Conservation (phyloP, 2,797 vertebrate genomes). For the Parauchenoglanis punctatus region DNA sequence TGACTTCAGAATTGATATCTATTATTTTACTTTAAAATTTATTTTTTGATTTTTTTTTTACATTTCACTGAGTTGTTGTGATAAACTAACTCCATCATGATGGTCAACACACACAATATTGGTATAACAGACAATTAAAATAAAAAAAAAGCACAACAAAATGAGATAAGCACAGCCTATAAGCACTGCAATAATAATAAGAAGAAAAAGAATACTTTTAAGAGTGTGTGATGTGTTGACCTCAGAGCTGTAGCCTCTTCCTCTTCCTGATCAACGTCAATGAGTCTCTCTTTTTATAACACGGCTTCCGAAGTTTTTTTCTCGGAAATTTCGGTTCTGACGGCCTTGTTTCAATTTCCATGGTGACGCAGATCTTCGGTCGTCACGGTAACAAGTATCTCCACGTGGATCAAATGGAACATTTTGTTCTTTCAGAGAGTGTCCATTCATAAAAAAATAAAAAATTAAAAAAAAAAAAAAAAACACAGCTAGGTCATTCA, state of each 20-base stretch:
- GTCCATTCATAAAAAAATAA: slow-evolving; percentile 32
- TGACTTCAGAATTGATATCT: too few relatives aligned
- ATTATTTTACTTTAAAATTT: too few relatives aligned
- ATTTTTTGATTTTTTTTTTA: too few relatives aligned
- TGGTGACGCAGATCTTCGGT: slow-evolving; percentile 56
- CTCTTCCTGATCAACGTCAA: background rate
- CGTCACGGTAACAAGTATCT: slow-evolving; percentile 60
- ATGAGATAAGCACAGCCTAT: background rate
- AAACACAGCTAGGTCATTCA: slow-evolving; percentile 42
- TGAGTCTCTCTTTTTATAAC: background rate
- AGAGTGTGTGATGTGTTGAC: background rate
- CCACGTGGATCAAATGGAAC: slow-evolving; percentile 59
- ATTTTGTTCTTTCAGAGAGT: slow-evolving; percentile 56
- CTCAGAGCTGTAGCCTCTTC: too few relatives aligned
- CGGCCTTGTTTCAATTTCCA: slow-evolving; percentile 58
- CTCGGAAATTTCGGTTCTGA: slow-evolving; percentile 50
- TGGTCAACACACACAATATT: background rate
- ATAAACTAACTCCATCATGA: background rate
- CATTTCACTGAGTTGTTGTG: background rate
- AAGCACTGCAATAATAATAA: background rate
- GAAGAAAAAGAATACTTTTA: background rate
- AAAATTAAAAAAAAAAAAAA: background rate
- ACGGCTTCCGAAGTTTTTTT: slow-evolving; percentile 33
- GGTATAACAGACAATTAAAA: background rate
- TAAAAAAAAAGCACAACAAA: background rate